Evolutionary conservation across 2,113 vertebrate species (phyloP), one percentile per base, ranked within the genome.

Genomic region (Seriola aureovittata): DNA sequence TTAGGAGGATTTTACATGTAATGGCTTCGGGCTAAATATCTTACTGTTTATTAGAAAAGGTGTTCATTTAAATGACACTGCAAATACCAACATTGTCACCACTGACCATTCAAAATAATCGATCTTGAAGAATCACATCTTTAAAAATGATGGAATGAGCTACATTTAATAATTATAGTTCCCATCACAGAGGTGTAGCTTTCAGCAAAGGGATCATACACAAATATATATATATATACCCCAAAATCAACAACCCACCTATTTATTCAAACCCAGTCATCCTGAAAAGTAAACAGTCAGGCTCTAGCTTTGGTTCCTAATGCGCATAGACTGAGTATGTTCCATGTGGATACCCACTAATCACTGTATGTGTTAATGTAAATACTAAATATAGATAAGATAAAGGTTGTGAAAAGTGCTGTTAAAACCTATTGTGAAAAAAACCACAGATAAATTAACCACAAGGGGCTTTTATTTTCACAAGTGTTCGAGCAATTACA

Each of bases 221-320:
- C 38, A 58, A 21, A 44, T 58, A 58, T 42, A 17, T 57, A 42
- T 58, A 17, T 57, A 10, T 38, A 38, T 38, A 42, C 9, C 36
- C 40, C 4, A 40, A 29, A 42, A 71, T 57, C 69, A 71, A 40
- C 13, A 58, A 19, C 36, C 16, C 5, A 21, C 21, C 16, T 46
- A 21, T 72, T 32, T 44, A 59, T 32, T 44, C 5, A 58, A 25
- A 71, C 69, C 54, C 52, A 29, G 6, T 59, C 71, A 48, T 62
- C 17, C 40, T 48, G 57, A 48, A 55, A 29, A 54, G 9, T 65
- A 46, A 64, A 29, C 72, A 52, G 46, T 10, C 5, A 42, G 50
- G 48, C 48, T 50, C 5, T 10, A 54, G 38, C 36, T 67, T 44
- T 34, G 21, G 48, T 29, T 63, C 19, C 46, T 8, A 40, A 25